These are phyloP conservation scores for Lycopodina hypogea DNA, from an alignment of 37 sponge, comb jelly and placozoan species.

Conservation along the genomic window DNA sequence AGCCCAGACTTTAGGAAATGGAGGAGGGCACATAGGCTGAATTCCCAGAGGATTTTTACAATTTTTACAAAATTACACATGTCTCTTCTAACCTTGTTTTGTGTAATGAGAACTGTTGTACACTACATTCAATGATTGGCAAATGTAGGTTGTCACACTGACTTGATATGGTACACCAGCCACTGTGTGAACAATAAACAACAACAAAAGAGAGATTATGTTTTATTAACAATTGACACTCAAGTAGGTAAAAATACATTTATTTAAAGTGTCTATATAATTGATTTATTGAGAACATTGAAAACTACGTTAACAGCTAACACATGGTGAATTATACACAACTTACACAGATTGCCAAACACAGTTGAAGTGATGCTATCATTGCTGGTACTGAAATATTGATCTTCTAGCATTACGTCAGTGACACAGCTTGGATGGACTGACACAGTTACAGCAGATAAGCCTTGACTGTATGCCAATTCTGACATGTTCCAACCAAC, in stretches of 20 bases:
- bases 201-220: too few species aligned
- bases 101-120: background rate
- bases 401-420: background rate
- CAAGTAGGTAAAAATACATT: too few species aligned
- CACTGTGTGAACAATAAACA: too few species aligned
- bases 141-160: background rate
- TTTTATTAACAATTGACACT: too few species aligned
- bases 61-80: too few species aligned
- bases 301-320: too few species aligned
- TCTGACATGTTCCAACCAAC: background rate
- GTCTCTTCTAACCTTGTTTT: constrained; percentile 3
- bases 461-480: background rate
- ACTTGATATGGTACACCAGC: constrained; percentile 1
- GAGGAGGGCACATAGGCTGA: too few species aligned
- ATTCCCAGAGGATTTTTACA: too few species aligned
- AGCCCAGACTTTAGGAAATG: too few species aligned
- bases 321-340: background rate
- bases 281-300: too few species aligned
- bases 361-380: background rate
- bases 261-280: too few species aligned
- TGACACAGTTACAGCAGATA: background rate
- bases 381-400: background rate
- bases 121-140: background rate
- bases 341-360: background rate
- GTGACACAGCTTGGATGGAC: background rate